Evolutionary conservation across 2,797 vertebrate genomes (phyloP), one percentile per base, ranked within the genome.

Genomic region (Macrochelys suwanniensis): DNA sequence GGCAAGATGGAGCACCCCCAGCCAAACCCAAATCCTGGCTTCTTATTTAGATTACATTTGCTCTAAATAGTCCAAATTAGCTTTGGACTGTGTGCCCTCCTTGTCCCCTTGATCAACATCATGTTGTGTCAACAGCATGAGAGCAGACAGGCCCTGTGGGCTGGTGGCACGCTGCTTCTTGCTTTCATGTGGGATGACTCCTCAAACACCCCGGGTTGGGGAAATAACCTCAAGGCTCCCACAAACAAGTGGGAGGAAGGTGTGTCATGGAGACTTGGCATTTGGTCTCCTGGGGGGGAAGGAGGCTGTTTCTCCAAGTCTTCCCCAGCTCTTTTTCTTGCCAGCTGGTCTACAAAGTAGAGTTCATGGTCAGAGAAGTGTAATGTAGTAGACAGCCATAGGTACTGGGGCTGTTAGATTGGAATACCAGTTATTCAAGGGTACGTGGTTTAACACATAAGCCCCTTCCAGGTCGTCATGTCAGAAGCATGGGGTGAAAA

Each of bases 21-120:
- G 93, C 92, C 96, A 96, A 95, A 94, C 94, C 80, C 84, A 42
- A 89, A 85, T 96, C 83, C 94, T 97, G 96, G 93, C 97, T 96
- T 95, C 80, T 51, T 90, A 2, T 89, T 76, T 82, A 85, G 82
- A 50, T 93, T 94, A 61, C 83, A 93, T 97, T 94, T 84, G 88
- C 94, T 93, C 96, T 85, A 88, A 97, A 95, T 54, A 90, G 94
- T 78, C 89, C 89, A 88, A 25, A 65, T 9, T 9, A 86, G 13
- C 28, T 89, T 95, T 78, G 91, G 78, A 51, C 56, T 87, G 19
- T 51, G 85, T 81, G 54, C 76, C 77, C 33, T 93, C 80, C 84
- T 77, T 45, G 90, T 93, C 85, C 87, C 96, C 84, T 90, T 45
- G 81, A 49, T 37, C 33, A 79, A 45, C 9, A 2, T 77, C 89